phyloP scores from a whole-genome alignment of 2,113 vertebrate genomes.

The Serinus canaria region DNA sequence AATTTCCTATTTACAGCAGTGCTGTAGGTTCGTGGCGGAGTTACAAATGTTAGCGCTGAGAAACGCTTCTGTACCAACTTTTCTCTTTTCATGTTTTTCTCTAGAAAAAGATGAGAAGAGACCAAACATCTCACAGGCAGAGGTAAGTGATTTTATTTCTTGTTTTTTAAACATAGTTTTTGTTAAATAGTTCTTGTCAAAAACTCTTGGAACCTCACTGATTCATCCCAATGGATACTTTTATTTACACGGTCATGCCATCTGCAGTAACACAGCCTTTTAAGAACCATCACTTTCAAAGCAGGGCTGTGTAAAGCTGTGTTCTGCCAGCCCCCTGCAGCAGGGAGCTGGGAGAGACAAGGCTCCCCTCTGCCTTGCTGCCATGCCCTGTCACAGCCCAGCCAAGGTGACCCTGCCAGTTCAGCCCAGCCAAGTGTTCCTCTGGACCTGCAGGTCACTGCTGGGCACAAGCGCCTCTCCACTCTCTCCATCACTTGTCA shows the following conservation, averaged over 20 bases:
- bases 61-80: neutral
- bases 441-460: neutral
- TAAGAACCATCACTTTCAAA: neutral
- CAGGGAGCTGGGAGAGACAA: neutral
- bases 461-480: neutral
- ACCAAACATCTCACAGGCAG: conserved; percentile 73
- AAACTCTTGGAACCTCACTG: neutral
- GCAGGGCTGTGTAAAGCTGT: neutral
- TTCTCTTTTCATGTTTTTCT: conserved; percentile 29
- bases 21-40: neutral
- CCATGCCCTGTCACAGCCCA: neutral
- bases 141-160: conserved; percentile 69
- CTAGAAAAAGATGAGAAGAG: conserved; percentile 84
- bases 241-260: neutral
- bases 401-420: neutral
- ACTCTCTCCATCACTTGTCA: neutral
- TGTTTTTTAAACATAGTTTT: neutral
- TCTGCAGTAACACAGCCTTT: neutral
- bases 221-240: neutral
- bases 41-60: neutral
- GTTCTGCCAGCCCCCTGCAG: neutral
- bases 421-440: neutral
- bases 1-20: neutral
- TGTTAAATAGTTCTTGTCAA: neutral
- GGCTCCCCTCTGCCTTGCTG: neutral